Base-by-base conservation (phyloP, 2,888 invertebrate genomes). In the Conistra vaccinii region DNA sequence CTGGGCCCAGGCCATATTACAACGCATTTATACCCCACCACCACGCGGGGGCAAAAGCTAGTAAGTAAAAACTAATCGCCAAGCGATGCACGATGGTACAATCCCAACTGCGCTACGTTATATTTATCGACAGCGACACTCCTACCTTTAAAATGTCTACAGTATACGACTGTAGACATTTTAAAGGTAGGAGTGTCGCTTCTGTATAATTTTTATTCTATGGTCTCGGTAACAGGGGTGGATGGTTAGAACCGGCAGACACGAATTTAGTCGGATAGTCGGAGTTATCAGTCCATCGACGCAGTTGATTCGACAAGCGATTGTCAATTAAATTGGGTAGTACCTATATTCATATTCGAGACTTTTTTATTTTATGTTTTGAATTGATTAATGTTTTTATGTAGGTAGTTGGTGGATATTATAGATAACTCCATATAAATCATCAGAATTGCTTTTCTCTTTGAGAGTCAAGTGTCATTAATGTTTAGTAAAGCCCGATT, bases 211-310 rank as follows among this genome's bases (percentile, higher is more conserved):
- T 73, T 2, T 51, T 42, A 62, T 4, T 76, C 80, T 42, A 10
- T 80, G 39, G 1, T 0, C 14, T 1, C 51, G 39, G 75, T 68
- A 69, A 62, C 53, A 51, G 35, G 67, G 35, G n/a, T 63, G 61
- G 42, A 53, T 51, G 55, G 74, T 73, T 69, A 63, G 71, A 32
- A 66, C 72, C 71, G 72, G 39, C 35, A 69, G 58, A 76, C 65
- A 69, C 26, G 65, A 73, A 79, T 87, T 80, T 69, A 78, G 73
- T 76, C 63, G 57, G 69, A 70, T 86, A 83, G 79, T 76, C 78
- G 82, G 82, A 86, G 86, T 84, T 83, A 89, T 86, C 83, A 87
- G 76, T 84, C 75, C 68, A 78, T 75, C 73, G 65, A 81, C 72
- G 68, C 73, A 79, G 75, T 80, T 82, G 88, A 86, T 81, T 79